These are phyloP conservation scores for Callimorpha dominula DNA, from an alignment of 2,888 invertebrate species.

Conservation along the genomic window DNA sequence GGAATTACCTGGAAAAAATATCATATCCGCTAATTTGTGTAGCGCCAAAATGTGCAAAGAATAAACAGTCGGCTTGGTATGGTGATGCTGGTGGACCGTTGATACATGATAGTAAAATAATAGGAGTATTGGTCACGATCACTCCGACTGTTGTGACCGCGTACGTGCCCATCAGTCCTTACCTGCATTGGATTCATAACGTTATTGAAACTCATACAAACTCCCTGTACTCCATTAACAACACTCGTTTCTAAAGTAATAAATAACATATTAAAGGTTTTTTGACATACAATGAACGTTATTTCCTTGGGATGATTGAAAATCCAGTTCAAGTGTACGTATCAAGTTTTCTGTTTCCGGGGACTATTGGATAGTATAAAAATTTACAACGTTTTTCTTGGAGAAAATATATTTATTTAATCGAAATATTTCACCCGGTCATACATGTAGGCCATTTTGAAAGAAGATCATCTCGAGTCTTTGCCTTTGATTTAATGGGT, in stretches of 20 bases:
- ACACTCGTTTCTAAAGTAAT: neutral
- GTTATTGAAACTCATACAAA: conserved; percentile 3
- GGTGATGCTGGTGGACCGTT: conserved; percentile 9
- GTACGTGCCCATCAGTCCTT: conserved; percentile 16
- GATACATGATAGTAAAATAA: conserved; percentile 5
- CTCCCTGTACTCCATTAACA: neutral
- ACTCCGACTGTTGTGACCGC: neutral
- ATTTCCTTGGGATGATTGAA: neutral
- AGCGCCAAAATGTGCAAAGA: conserved; percentile 4
- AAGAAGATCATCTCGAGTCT: no score
- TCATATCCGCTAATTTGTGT: conserved; percentile 13
- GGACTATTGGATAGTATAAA: no score
- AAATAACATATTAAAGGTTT: neutral
- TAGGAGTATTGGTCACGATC: conserved; percentile 2
- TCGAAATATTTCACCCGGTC: no score
- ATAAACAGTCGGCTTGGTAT: neutral
- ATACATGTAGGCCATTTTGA: no score
- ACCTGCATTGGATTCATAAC: conserved; percentile 12
- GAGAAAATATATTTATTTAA: no score
- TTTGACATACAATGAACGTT: neutral
- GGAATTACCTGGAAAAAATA: neutral
- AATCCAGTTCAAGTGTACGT: neutral
- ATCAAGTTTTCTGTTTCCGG: neutral
- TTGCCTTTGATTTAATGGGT: no score
- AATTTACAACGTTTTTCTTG: no score